Conservation (phyloP, 1,140 invertebrate genomes). For the Eufriesea mexicana region DNA sequence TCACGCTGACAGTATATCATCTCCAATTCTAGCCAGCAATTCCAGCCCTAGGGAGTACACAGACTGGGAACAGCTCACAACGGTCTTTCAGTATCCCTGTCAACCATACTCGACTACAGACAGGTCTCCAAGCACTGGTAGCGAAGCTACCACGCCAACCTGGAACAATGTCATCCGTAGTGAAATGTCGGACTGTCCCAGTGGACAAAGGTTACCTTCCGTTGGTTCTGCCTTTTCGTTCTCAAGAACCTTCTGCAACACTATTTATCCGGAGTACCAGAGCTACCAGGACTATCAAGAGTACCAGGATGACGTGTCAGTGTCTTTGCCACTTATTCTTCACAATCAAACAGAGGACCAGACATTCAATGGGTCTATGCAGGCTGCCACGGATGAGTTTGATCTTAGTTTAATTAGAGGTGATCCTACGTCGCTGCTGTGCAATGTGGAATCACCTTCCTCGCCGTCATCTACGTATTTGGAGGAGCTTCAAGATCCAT, state of each 20-base stretch:
- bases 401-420: slow-evolving; percentile 79
- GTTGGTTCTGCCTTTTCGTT: slow-evolving; percentile 78
- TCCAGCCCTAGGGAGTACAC: slow-evolving; percentile 58
- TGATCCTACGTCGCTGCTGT: slow-evolving; percentile 73
- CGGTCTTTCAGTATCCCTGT: slow-evolving; percentile 72
- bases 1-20: slow-evolving; percentile 45
- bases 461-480: slow-evolving; percentile 57
- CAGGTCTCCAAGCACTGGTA: slow-evolving; percentile 69
- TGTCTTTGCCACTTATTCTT: slow-evolving; percentile 50
- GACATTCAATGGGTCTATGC: slow-evolving; percentile 42
- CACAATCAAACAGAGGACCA: slow-evolving; percentile 56
- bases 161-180: slow-evolving; percentile 54
- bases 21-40: slow-evolving; percentile 43
- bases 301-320: slow-evolving; percentile 37
- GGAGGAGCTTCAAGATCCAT: slow-evolving; percentile 65
- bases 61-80: slow-evolving; percentile 74
- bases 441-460: slow-evolving; percentile 41
- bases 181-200: slow-evolving; percentile 13
- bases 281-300: slow-evolving; percentile 63
- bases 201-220: slow-evolving; percentile 70
- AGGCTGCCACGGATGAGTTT: slow-evolving; percentile 73
- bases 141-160: slow-evolving; percentile 71
- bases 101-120: slow-evolving; percentile 44
- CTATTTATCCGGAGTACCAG: slow-evolving; percentile 61
- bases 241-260: slow-evolving; percentile 70